Conservation (phyloP, 2,113 vertebrate species). For the Percopsis transmontana region DNA sequence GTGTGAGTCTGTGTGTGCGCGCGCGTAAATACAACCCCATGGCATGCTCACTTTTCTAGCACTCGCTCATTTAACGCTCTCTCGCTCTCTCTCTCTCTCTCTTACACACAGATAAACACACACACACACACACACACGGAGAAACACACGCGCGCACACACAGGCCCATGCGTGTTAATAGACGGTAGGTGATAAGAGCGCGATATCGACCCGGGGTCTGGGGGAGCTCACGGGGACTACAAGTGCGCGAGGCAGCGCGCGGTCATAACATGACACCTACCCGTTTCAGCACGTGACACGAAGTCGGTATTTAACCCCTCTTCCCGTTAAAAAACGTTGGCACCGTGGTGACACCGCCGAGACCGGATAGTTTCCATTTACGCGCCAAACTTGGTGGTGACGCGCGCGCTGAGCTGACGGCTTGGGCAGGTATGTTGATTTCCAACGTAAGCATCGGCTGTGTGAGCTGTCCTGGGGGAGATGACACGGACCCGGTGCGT, state of each 20-base stretch:
- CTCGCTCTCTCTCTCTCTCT: not conserved
- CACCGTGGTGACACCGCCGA: not conserved
- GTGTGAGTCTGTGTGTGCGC: not conserved
- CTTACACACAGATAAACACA: not conserved
- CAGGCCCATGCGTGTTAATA: constrained; percentile 47
- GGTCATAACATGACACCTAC: constrained; percentile 28
- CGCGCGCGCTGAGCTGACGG: constrained; percentile 40
- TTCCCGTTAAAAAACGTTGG: too few relatives aligned
- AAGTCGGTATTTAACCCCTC: too few relatives aligned
- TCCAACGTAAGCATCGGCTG: constrained; percentile 71
- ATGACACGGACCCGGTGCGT: constrained; percentile 36
- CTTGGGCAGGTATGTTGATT: constrained; percentile 61
- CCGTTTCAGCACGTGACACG: not conserved
- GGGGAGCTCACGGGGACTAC: not conserved
- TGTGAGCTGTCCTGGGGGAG: constrained; percentile 51
- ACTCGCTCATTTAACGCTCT: not conserved
- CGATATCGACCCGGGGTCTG: constrained; percentile 10
- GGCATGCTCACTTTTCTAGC: not conserved
- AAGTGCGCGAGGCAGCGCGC: constrained; percentile 21
- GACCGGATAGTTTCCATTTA: constrained; percentile 31
- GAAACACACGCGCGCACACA: not conserved
- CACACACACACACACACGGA: not conserved
- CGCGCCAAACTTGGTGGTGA: constrained; percentile 36
- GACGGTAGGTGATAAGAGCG: constrained; percentile 61
- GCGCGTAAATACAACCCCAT: too few relatives aligned